Evolutionary conservation across 2,888 invertebrate species (phyloP).

Genomic region (Mylabris sibirica): DNA sequence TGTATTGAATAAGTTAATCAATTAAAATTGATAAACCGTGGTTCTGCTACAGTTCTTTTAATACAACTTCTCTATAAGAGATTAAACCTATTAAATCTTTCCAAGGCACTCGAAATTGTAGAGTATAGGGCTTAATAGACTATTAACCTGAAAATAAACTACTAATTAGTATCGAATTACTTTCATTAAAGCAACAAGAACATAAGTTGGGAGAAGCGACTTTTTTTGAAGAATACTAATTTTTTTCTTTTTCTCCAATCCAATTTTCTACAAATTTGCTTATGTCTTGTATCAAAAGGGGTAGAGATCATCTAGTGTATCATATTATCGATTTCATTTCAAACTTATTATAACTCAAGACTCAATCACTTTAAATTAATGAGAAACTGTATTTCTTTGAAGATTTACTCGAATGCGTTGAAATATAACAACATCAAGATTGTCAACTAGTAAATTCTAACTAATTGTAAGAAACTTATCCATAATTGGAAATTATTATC

Average conservation of each 20-base stretch:
- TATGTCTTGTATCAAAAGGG: neutral
- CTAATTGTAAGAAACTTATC: neutral
- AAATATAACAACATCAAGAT: no score
- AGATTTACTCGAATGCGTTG: slow-evolving; percentile 8
- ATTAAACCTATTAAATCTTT: no score
- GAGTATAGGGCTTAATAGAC: no score
- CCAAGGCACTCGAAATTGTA: no score
- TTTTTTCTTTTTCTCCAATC: neutral
- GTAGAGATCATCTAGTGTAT: slow-evolving; percentile 10
- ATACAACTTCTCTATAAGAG: no score
- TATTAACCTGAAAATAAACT: no score
- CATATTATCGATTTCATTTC: slow-evolving; percentile 14
- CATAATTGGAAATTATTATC: neutral
- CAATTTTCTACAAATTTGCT: slow-evolving; percentile 5
- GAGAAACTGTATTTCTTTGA: slow-evolving; percentile 6
- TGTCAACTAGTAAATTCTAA: neutral
- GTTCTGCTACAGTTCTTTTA: no score
- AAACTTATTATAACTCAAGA: slow-evolving; percentile 9
- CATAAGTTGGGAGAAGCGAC: no score
- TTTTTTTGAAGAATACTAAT: neutral
- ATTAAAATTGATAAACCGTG: no score
- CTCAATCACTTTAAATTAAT: slow-evolving; percentile 9
- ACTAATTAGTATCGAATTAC: neutral
- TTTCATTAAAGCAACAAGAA: no score
- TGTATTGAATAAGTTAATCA: no score